Base-by-base conservation (phyloP, 1,140 invertebrate genomes). In the Agrypnia vestita region DNA sequence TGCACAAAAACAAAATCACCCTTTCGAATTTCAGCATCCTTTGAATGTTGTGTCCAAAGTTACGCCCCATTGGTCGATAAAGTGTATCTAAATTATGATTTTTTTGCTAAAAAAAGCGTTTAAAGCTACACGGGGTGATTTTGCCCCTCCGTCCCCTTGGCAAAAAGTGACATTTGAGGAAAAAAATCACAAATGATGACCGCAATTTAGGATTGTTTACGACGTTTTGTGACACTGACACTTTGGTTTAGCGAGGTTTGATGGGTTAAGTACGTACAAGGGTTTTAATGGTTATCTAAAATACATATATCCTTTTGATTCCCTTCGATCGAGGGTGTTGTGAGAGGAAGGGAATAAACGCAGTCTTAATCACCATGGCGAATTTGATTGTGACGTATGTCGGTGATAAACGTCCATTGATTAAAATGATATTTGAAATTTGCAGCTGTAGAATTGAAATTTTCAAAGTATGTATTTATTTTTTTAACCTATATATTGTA, bases 61-160 rank as follows among this genome's bases (percentile, higher is more conserved):
- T 72, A 55, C 75, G 79, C 69, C 67, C 80, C 80, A 81, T 81
- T 78, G 80, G 67, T 81, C 80, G 76, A 72, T 81, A 72, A 78
- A 81, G 76, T 73, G 49, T 73, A 64, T 71, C 76, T 62, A 74
- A 81, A 81, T 81, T 81, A 73, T 51, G 19, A 12, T 25, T 55
- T 78, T 74, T 77, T 43, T 76, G 44, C 19, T 49, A 76, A 75
- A 76, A 67, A 74, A 51, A 43, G 78, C 69, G 15, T 64, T 49
- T 47, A 43, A 73, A 73, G 53, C 21, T 53, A 21, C 12, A n/a
- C 49, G 49, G 69, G 47, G 64, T 49, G n/a, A 47, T 3, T 3
- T 64, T 51, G n/a, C 12, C 44, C 21, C 19, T 51, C 9, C 11
- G 44, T 35, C 43, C 59, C 59, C 59, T 76, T 35, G 21, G 17